Percentiles rank a stretch among this genome's conserved stretches.
Evolutionary conservation across 2,113 vertebrate genomes (phyloP).

Genomic region (Tenrec ecaudatus): DNA sequence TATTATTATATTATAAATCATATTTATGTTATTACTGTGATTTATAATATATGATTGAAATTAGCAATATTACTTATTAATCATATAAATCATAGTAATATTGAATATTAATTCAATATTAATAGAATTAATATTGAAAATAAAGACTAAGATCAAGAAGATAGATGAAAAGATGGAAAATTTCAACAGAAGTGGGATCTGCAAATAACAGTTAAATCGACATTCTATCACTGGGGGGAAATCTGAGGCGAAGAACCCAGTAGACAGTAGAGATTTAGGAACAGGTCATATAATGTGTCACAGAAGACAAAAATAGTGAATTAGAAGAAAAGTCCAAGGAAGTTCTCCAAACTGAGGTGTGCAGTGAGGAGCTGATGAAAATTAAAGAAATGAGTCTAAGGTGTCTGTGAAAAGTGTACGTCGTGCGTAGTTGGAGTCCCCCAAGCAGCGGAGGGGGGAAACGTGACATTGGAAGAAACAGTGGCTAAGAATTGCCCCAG

Average conservation of each 20-base stretch:
- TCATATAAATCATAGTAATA: not conserved
- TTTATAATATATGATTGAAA: not conserved
- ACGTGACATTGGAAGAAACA: not conserved
- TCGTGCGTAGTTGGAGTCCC: not conserved
- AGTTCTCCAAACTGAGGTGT: not conserved
- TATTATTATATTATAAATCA: not conserved
- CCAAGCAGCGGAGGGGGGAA: not conserved
- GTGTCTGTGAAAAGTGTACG: not conserved
- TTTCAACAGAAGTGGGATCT: not conserved
- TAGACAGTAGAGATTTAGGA: not conserved
- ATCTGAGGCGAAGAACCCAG: not conserved
- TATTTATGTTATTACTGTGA: not conserved
- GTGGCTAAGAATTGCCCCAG: not conserved
- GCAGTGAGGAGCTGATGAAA: not conserved
- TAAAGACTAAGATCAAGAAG: not conserved
- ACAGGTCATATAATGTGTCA: not conserved
- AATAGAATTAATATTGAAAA: constrained; percentile 26
- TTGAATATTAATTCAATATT: constrained; percentile 3
- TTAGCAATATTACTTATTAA: not conserved
- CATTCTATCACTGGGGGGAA: not conserved
- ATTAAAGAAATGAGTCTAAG: no score
- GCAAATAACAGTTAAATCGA: not conserved
- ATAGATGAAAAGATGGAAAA: constrained; percentile 4
- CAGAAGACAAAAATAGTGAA: not conserved
- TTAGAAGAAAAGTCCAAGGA: not conserved